phyloP scores from a whole-genome alignment of 1,140 invertebrate species.

The Trichonephila inaurata region DNA sequence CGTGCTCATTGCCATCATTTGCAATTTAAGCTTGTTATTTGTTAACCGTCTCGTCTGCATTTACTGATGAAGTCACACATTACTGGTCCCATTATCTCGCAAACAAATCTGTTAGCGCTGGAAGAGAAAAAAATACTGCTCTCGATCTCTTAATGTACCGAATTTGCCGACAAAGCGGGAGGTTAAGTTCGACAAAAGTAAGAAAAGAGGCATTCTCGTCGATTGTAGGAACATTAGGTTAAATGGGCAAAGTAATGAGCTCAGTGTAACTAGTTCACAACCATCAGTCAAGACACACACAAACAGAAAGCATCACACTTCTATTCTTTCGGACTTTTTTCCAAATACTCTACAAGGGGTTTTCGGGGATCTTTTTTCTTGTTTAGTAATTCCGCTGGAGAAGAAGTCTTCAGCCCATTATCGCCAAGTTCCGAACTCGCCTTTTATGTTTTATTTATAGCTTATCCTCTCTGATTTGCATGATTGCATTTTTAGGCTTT shows the following conservation, averaged over 20 bases:
- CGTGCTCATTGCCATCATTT: background rate
- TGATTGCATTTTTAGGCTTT: conserved; percentile 71
- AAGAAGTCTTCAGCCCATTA: conserved; percentile 56
- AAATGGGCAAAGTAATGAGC: conserved; percentile 68
- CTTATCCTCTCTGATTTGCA: conserved; percentile 68
- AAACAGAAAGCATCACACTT: conserved; percentile 60
- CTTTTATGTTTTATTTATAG: conserved; percentile 73
- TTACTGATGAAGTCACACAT: conserved; percentile 1
- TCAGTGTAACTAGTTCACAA: conserved; percentile 40
- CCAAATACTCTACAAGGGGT: background rate
- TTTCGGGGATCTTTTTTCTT: conserved; percentile 31
- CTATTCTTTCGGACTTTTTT: conserved; percentile 6
- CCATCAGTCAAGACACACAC: conserved; percentile 58
- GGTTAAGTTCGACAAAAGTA: conserved; percentile 47
- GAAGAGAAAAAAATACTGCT: background rate
- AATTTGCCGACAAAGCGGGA: conserved; percentile 52
- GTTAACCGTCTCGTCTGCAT: background rate
- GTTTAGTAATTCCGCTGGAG: conserved; percentile 44
- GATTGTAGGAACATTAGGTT: conserved; percentile 64
- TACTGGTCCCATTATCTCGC: background rate
- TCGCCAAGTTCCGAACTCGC: conserved; percentile 58
- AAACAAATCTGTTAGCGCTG: background rate
- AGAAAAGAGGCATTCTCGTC: conserved; percentile 18
- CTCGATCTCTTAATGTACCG: conserved; percentile 20
- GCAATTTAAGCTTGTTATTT: background rate